Evolutionary conservation across 2,113 vertebrate species (phyloP).

Genomic region (Halcyon senegalensis): DNA sequence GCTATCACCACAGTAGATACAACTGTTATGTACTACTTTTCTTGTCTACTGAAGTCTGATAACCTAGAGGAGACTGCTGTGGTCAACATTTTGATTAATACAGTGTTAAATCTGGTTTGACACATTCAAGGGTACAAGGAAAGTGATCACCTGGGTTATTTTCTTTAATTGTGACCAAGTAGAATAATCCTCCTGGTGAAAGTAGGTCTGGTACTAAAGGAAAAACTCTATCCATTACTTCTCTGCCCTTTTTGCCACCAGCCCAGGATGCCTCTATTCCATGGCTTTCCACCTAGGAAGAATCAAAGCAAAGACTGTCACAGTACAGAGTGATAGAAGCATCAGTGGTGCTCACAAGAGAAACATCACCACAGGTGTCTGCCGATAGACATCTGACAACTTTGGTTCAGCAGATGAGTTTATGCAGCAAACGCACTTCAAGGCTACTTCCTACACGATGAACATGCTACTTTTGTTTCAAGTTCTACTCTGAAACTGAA

Average conservation of each 20-base stretch:
- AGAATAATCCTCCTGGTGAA: conserved; percentile 86
- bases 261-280: conserved; percentile 94
- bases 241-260: conserved; percentile 87
- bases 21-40: neutral
- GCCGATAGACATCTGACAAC: neutral
- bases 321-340: neutral
- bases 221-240: conserved; percentile 91
- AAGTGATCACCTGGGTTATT: conserved; percentile 88
- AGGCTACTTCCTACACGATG: neutral
- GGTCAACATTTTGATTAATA: neutral
- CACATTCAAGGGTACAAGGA: neutral
- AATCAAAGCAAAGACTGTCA: neutral
- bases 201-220: conserved; percentile 84
- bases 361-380: neutral
- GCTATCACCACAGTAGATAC: neutral
- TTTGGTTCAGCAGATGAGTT: neutral
- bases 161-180: conserved; percentile 88
- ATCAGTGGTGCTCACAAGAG: neutral
- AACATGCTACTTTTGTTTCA: neutral
- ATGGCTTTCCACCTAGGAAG: conserved; percentile 80
- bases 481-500: neutral
- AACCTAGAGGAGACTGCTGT: neutral
- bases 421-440: neutral
- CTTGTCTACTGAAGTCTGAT: neutral
- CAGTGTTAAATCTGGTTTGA: neutral